These are phyloP conservation scores for Coptotermes formosanus DNA, from an alignment of 1,140 invertebrate species.

Conservation along the genomic window DNA sequence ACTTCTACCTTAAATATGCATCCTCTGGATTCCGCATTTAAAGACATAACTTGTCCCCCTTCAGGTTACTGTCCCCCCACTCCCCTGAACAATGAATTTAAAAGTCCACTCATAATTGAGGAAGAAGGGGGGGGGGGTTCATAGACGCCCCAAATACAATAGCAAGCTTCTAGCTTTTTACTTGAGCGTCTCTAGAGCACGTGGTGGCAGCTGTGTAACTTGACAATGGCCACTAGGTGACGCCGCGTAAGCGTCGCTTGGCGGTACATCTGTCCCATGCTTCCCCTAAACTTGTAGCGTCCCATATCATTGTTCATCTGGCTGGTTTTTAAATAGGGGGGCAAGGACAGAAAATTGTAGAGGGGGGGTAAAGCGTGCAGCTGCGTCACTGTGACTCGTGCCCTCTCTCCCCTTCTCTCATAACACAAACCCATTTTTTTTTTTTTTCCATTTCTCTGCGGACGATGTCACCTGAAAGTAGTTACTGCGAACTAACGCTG, in stretches of 20 bases:
- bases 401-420: neutral
- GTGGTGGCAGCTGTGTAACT: neutral
- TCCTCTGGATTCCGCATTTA: neutral
- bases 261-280: neutral
- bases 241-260: constrained; percentile 6
- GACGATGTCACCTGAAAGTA: neutral
- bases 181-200: neutral
- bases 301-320: neutral
- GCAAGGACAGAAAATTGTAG: neutral
- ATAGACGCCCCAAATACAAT: neutral
- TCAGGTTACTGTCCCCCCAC: neutral
- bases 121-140: neutral
- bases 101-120: neutral
- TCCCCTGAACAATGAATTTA: neutral
- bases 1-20: neutral
- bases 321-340: constrained; percentile 15
- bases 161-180: neutral
- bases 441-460: neutral
- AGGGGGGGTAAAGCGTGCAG: neutral
- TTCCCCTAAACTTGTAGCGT: constrained; percentile 10
- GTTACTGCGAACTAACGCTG: neutral
- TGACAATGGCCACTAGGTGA: neutral
- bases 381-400: neutral
- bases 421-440: neutral
- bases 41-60: neutral